Evolutionary conservation across 2,797 vertebrate species (phyloP).

Genomic region (Podarcis siculus): DNA sequence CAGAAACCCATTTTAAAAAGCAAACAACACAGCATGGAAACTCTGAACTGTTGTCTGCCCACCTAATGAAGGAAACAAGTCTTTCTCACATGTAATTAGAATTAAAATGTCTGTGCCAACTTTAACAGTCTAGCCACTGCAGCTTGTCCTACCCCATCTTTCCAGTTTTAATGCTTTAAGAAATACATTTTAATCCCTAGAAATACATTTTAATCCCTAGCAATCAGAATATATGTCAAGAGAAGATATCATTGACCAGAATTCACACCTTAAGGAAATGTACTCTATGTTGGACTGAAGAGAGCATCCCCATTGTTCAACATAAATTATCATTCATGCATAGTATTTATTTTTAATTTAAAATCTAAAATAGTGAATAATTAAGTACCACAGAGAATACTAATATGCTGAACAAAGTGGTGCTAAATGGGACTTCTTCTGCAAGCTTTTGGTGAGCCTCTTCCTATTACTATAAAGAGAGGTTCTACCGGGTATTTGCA

Average conservation of each 20-base stretch:
- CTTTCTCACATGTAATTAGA: background rate
- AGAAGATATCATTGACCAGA: constrained; percentile 14
- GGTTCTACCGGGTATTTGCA: constrained; percentile 70
- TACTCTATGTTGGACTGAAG: constrained; percentile 41
- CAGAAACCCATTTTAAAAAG: background rate
- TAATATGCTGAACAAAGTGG: constrained; percentile 71
- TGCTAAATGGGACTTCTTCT: constrained; percentile 71
- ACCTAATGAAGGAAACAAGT: background rate
- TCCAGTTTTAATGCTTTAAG: background rate
- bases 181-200: background rate
- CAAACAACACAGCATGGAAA: background rate
- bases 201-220: background rate
- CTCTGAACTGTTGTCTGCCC: background rate
- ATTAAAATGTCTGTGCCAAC: background rate
- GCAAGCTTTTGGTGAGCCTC: constrained; percentile 70
- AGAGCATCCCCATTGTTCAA: constrained; percentile 63
- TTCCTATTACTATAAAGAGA: constrained; percentile 67
- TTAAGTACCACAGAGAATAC: constrained; percentile 73
- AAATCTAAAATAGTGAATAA: constrained; percentile 72
- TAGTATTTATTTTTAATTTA: constrained; percentile 74
- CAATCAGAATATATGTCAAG: background rate
- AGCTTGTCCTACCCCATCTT: background rate
- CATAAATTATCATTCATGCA: constrained; percentile 68
- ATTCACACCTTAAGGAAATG: constrained; percentile 16
- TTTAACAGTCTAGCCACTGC: background rate